phyloP scores from a whole-genome alignment of 2,113 vertebrate genomes.

The Bagarius yarrelli region DNA sequence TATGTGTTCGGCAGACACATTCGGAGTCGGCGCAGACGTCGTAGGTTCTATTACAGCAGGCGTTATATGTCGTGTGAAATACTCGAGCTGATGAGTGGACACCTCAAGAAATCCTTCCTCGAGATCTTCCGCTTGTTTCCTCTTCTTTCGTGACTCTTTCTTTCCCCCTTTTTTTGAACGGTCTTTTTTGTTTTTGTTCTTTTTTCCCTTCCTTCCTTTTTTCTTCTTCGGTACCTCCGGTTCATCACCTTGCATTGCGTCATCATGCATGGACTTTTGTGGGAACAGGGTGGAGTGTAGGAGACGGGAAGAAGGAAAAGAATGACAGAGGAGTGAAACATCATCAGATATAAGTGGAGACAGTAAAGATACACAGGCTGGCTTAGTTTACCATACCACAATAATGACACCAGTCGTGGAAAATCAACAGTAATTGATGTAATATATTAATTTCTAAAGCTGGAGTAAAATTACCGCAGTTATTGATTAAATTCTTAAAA shows the following conservation, averaged over 20 bases:
- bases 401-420: neutral
- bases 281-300: constrained; percentile 24
- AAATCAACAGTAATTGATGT: too few species aligned
- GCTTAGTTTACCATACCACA: neutral
- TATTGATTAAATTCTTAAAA: neutral
- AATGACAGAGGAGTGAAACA: constrained; percentile 25
- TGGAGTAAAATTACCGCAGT: too few species aligned
- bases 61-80: constrained; percentile 55
- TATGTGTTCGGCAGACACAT: constrained; percentile 41
- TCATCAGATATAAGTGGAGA: neutral
- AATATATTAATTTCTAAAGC: neutral
- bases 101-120: constrained; percentile 62
- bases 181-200: constrained; percentile 78
- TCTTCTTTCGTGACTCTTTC: constrained; percentile 80
- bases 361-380: neutral
- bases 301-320: constrained; percentile 15
- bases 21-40: constrained; percentile 36
- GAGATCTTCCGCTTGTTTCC: constrained; percentile 62
- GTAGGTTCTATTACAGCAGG: constrained; percentile 47
- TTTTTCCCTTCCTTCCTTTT: constrained; percentile 72
- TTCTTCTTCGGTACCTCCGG: constrained; percentile 61
- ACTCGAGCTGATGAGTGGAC: constrained; percentile 56
- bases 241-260: constrained; percentile 57
- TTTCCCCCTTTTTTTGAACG: constrained; percentile 66
- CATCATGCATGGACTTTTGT: constrained; percentile 58